These are phyloP conservation scores for Enteromius paludinosus DNA, from an alignment of 2,797 vertebrate genomes.

Conservation along the genomic window DNA sequence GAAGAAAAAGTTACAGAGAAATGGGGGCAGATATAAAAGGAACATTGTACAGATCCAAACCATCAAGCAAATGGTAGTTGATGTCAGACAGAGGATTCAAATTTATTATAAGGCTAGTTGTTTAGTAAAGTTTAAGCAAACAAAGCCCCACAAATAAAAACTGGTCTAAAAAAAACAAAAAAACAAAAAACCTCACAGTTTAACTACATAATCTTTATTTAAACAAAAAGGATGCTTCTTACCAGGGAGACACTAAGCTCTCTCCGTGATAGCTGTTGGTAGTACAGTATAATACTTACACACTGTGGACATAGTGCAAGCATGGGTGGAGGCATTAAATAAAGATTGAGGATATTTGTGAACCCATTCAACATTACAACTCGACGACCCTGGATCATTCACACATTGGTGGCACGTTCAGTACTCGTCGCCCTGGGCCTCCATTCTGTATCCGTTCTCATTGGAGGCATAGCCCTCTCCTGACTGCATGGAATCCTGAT, in stretches of 20 bases:
- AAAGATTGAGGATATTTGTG: conserved; percentile 10
- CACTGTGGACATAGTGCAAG: conserved; percentile 19
- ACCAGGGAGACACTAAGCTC: conserved; percentile 11
- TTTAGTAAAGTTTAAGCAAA: not conserved
- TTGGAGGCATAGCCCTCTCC: conserved; percentile 86
- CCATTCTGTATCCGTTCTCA: conserved; percentile 86
- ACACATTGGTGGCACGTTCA: conserved; percentile 56
- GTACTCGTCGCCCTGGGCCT: conserved; percentile 81
- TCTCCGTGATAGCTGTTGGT: conserved; percentile 12
- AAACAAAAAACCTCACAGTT: not conserved
- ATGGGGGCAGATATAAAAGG: not conserved
- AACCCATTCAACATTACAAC: conserved; percentile 20
- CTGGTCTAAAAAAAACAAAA: not conserved
- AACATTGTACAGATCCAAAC: not conserved
- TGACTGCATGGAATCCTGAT: conserved; percentile 83
- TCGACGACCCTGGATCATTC: not conserved
- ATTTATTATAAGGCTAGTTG: conserved; percentile 5
- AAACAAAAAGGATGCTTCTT: conserved; percentile 15
- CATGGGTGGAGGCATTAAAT: conserved; percentile 33
- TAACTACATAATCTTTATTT: conserved; percentile 10
- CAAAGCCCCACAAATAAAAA: not conserved
- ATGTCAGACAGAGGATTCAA: not conserved
- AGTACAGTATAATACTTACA: conserved; percentile 34
- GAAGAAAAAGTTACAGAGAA: not conserved
- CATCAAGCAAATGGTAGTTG: not conserved